phyloP scores from a whole-genome alignment of 2,888 invertebrate genomes.

The Quadroppia sp. region DNA sequence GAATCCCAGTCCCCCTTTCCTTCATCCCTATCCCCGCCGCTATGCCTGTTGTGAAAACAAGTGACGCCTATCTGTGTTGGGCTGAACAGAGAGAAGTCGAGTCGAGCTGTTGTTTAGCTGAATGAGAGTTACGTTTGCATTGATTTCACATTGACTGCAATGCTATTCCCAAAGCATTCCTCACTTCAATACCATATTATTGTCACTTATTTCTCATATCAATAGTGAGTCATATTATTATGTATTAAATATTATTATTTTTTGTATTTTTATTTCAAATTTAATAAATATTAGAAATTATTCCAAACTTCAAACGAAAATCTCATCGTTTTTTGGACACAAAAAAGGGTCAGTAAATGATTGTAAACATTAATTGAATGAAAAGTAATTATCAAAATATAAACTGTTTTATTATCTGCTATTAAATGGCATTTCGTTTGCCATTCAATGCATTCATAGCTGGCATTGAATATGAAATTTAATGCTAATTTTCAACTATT shows the following conservation, averaged over 20 bases:
- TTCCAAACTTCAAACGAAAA: too few species aligned
- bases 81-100: constrained; percentile 14
- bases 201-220: constrained; percentile 16
- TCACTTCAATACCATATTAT: constrained; percentile 6
- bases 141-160: neutral
- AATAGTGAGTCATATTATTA: neutral
- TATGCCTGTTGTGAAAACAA: constrained; percentile 11
- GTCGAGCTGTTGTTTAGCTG: neutral
- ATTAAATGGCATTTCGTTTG: constrained; percentile 1
- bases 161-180: neutral
- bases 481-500: neutral
- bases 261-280: neutral
- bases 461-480: neutral
- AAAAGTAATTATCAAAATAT: too few species aligned
- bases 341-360: too few species aligned
- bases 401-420: neutral
- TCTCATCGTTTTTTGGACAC: too few species aligned
- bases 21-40: neutral
- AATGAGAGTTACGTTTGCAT: constrained; percentile 27
- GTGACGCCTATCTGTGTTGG: constrained; percentile 21
- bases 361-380: too few species aligned
- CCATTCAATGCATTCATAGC: neutral
- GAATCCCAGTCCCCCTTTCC: neutral
- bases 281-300: too few species aligned
- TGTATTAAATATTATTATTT: neutral